Evolutionary conservation across 2,888 invertebrate genomes (phyloP).

Genomic region (Agrotis exclamationis): DNA sequence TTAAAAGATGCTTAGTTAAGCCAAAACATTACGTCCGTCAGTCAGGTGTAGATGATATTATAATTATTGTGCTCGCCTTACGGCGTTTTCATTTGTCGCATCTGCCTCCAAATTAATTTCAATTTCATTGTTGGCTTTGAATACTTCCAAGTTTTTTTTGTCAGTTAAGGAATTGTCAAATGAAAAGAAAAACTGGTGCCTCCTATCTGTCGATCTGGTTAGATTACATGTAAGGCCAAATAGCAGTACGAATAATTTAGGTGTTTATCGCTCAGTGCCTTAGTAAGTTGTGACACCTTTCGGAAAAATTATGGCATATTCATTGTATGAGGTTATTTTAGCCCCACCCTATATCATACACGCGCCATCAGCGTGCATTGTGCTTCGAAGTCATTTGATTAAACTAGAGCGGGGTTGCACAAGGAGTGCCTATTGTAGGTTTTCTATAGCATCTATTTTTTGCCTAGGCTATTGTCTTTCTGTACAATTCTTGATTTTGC

Average conservation of each 20-base stretch:
- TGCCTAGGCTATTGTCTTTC: conserved; percentile 24
- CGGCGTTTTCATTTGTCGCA: not conserved
- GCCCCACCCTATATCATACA: not conserved
- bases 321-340: not conserved
- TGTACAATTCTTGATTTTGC: conserved; percentile 16
- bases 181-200: not conserved
- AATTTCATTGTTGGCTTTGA: not conserved
- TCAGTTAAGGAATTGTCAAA: not conserved
- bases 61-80: not conserved
- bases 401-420: conserved; percentile 32
- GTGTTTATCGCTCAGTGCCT: not conserved
- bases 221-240: not conserved
- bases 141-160: not conserved
- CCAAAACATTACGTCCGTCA: too few species aligned
- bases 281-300: too few species aligned
- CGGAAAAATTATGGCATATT: not conserved
- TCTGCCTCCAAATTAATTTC: not conserved
- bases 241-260: not conserved
- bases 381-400: conserved; percentile 39
- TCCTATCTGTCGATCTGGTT: not conserved
- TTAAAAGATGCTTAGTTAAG: too few species aligned
- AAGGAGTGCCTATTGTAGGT: conserved; percentile 12
- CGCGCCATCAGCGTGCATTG: conserved; percentile 19
- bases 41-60: too few species aligned
- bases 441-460: conserved; percentile 34